Evolutionary conservation across 2,888 invertebrate species (phyloP).

Genomic region (Alloscopus bannaensis): DNA sequence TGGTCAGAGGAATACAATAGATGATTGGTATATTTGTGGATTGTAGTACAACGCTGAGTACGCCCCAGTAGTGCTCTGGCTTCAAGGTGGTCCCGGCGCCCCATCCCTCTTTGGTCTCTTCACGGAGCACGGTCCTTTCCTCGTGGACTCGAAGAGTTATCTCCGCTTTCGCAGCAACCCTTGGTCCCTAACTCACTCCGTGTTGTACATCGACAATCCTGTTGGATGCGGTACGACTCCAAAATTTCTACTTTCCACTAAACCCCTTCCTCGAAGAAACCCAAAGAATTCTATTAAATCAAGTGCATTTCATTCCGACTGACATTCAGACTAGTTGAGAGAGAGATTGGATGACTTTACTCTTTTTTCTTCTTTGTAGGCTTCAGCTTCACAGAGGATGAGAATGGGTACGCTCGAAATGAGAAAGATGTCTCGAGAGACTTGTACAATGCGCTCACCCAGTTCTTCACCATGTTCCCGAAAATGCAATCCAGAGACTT

Average conservation of each 20-base stretch:
- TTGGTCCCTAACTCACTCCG: conserved; percentile 87
- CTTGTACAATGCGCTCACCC: conserved; percentile 84
- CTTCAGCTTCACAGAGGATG: conserved; percentile 89
- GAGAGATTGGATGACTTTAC: too few species aligned
- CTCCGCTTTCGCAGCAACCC: conserved; percentile 80
- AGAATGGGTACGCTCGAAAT: conserved; percentile 86
- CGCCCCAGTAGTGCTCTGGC: conserved; percentile 87
- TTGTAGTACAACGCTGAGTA: conserved; percentile 71
- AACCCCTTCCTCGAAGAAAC: conserved; percentile 12
- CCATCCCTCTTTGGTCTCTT: conserved; percentile 88
- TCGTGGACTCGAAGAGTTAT: conserved; percentile 76
- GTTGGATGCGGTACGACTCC: conserved; percentile 70
- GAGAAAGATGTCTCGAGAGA: conserved; percentile 88
- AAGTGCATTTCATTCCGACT: neutral
- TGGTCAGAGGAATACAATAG: neutral
- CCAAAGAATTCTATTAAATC: neutral
- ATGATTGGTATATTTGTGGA: neutral
- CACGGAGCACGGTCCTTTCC: conserved; percentile 88
- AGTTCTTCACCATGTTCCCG: conserved; percentile 90
- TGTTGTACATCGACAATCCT: conserved; percentile 83
- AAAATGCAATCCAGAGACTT: conserved; percentile 85
- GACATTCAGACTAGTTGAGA: too few species aligned
- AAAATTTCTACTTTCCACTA: conserved; percentile 36
- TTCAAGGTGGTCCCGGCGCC: conserved; percentile 88
- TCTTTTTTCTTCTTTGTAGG: conserved; percentile 77